Evolutionary conservation across 2,888 invertebrate species (phyloP).

Genomic region (Ariolimax columbianus): DNA sequence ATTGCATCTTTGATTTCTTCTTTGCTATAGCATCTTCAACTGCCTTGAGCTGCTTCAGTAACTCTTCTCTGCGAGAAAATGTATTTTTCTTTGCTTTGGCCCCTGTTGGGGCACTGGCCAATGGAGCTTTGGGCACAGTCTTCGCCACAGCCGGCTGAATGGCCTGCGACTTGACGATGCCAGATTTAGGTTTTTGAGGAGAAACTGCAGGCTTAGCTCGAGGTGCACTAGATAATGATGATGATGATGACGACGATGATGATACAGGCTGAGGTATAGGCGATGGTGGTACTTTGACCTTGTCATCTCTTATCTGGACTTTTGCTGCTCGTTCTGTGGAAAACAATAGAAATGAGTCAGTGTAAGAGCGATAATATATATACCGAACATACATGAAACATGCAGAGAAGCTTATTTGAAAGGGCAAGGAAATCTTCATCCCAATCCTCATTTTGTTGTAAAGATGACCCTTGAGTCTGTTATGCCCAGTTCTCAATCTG

Average conservation of each 20-base stretch:
- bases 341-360: no score
- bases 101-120: constrained; percentile 37
- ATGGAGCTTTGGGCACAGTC: constrained; percentile 40
- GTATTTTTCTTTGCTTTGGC: constrained; percentile 81
- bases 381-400: no score
- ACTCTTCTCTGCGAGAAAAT: constrained; percentile 92
- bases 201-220: constrained; percentile 37
- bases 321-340: constrained; percentile 57
- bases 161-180: constrained; percentile 41
- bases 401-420: no score
- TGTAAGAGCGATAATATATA: no score
- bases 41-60: constrained; percentile 95
- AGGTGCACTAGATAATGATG: constrained; percentile 34
- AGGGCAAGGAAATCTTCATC: no score
- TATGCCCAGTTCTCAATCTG: no score
- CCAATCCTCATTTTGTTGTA: no score
- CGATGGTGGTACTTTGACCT: constrained; percentile 46
- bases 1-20: constrained; percentile 85
- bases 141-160: constrained; percentile 35
- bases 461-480: no score
- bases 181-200: constrained; percentile 45
- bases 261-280: constrained; percentile 36
- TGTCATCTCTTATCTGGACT: constrained; percentile 37
- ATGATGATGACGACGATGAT: constrained; percentile 29
- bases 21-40: constrained; percentile 99